Base-by-base conservation (phyloP, 2,888 invertebrate genomes). In the Fissipunctia ypsillon region DNA sequence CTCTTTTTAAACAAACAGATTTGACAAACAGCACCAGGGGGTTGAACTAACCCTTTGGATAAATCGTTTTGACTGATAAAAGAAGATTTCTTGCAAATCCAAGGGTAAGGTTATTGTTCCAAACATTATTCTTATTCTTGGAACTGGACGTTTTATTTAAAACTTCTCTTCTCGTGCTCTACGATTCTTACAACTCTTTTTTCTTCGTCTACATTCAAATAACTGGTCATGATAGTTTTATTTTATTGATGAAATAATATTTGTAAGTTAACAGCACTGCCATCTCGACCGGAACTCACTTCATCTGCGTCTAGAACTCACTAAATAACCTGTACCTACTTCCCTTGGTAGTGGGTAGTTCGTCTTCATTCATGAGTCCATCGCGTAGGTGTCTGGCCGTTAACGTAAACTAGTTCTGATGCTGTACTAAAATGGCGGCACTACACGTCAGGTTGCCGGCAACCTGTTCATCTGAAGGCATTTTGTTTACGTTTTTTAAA, bases 351-450 rank as follows among this genome's bases (percentile, higher is more conserved):
- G 52, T 45, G 61, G 61, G 43, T 2, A 35, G 35, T 61, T 74
- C 50, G 28, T 78, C 76, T 86, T 77, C 86, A 86, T 86, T 86
- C 85, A 86, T 78, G 56, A 72, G 54, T 31, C 59, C 41, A 52
- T 16, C 16, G 61, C 71, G 84, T 86, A 78, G 86, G 86, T 54
- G 83, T 78, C 38, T 35, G 56, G 59, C 86, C 76, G 84, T 86
- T 84, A 84, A 72, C 78, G 63, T 43, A 76, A 84, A 86, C 86
- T 78, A 84, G 86, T 86, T 86, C 25, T 52, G 84, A 77, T 73
- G 35, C 64, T 73, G 25, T 67, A 76, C 64, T 69, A 76, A 72
- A 76, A 74, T 66, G 56, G 69, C 64, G 67, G 25, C 50, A 57
- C 57, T 54, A 31, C 56, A 60, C 56, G 45, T 69, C 50, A 25